phyloP scores from a whole-genome alignment of 2,888 invertebrate species.

The Invenusta paracnida region DNA sequence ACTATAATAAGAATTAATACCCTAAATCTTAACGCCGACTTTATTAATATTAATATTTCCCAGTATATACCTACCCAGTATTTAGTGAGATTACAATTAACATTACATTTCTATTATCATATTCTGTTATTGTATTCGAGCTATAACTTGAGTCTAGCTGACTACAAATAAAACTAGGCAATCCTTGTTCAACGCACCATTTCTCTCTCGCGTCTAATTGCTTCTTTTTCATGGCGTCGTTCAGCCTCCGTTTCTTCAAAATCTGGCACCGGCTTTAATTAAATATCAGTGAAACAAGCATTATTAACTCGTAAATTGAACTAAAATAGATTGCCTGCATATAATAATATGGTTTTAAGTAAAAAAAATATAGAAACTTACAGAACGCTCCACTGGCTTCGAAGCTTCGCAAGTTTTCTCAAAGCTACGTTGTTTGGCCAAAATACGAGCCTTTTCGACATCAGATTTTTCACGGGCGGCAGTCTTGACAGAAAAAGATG shows the following conservation, averaged over 20 bases:
- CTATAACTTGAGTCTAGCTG: too few species aligned
- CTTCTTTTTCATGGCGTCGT: background rate
- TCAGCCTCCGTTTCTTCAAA: background rate
- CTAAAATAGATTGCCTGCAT: background rate
- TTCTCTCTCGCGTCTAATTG: background rate
- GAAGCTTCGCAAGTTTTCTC: background rate
- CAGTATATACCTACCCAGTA: background rate
- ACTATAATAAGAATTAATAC: too few species aligned
- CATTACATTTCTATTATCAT: too few species aligned
- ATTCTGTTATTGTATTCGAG: too few species aligned
- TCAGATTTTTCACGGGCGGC: background rate
- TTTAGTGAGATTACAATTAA: background rate
- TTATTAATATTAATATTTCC: too few species aligned
- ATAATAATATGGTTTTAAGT: too few species aligned
- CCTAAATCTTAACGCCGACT: too few species aligned
- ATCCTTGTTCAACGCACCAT: background rate
- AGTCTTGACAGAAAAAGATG: too few species aligned
- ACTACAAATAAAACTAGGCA: background rate
- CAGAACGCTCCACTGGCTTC: background rate
- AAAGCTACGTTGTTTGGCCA: background rate
- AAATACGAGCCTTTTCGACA: background rate
- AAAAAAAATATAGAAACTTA: background rate
- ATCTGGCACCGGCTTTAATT: too few species aligned
- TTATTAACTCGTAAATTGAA: too few species aligned
- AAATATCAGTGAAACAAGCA: too few species aligned